Conservation (phyloP, 2,888 invertebrate genomes). For the Drosophila pseudotalamancana region DNA sequence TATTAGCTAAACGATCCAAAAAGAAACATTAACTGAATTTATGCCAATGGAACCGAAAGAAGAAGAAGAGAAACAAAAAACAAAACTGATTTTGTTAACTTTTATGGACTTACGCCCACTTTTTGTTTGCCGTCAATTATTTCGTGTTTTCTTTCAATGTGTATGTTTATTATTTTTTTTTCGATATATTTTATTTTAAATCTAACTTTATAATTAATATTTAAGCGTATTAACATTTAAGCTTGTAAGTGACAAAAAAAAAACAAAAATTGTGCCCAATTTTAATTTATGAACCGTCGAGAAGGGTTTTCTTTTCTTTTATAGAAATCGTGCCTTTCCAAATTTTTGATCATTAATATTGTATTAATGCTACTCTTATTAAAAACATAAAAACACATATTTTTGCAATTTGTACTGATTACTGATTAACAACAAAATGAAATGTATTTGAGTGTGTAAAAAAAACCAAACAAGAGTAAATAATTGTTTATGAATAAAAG, state of each 20-base stretch:
- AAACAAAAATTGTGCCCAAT: constrained; percentile 22
- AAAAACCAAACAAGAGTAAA: constrained; percentile 13
- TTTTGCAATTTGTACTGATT: constrained; percentile 81
- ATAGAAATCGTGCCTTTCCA: constrained; percentile 27
- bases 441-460: constrained; percentile 31
- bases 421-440: constrained; percentile 71
- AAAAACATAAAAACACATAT: constrained; percentile 32
- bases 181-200: constrained; percentile 44
- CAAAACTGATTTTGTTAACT: constrained; percentile 34
- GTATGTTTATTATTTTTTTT: constrained; percentile 38
- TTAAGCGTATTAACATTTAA: constrained; percentile 77
- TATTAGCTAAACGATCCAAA: constrained; percentile 41
- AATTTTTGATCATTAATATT: constrained; percentile 40
- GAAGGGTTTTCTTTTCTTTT: constrained; percentile 7
- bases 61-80: constrained; percentile 4
- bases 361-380: constrained; percentile 43
- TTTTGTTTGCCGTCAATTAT: constrained; percentile 46
- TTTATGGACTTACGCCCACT: constrained; percentile 21
- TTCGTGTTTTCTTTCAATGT: constrained; percentile 34
- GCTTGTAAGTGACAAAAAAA: constrained; percentile 57
- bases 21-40: constrained; percentile 25
- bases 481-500: constrained; percentile 27
- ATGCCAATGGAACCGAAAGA: constrained; percentile 21
- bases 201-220: constrained; percentile 70
- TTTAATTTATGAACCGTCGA: constrained; percentile 32